Percentiles rank a stretch among this genome's conserved stretches.
Conservation (phyloP, 2,797 vertebrate species). For the Peromyscus melanophrys region DNA sequence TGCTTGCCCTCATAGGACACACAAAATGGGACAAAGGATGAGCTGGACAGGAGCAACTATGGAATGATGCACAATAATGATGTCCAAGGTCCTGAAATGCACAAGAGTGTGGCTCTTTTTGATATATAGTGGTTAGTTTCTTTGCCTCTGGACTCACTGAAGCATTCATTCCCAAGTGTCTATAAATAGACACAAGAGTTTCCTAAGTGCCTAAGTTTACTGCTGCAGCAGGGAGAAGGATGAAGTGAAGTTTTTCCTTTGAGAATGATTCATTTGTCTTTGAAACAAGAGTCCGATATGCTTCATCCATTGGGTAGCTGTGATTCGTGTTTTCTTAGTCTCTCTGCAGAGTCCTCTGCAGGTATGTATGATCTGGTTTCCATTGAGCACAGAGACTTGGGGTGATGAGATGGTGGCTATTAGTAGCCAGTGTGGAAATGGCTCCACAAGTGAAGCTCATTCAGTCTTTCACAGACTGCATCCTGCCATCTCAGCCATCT, state of each 20-base stretch:
- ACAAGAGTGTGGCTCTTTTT: not conserved
- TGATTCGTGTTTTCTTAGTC: not conserved
- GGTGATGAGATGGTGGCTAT: not conserved
- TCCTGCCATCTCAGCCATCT: not conserved
- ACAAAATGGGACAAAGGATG: not conserved
- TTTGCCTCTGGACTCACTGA: not conserved
- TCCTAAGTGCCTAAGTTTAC: not conserved
- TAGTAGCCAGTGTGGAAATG: not conserved
- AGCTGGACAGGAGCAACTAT: not conserved
- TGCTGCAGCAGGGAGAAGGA: not conserved
- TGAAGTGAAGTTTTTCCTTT: not conserved
- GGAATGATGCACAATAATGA: not conserved
- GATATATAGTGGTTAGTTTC: not conserved
- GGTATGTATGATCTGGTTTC: too few species aligned
- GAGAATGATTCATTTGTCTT: conserved; percentile 15
- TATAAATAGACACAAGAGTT: not conserved
- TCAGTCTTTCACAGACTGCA: not conserved
- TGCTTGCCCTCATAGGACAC: not conserved
- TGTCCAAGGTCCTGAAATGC: not conserved
- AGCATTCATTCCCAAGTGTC: not conserved
- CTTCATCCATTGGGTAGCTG: not conserved
- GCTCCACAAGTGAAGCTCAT: not conserved
- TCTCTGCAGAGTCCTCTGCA: not conserved
- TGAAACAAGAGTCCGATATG: not conserved
- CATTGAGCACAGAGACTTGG: not conserved